Evolutionary conservation across 2,888 invertebrate genomes (phyloP).

Genomic region (Heliconius aoede): DNA sequence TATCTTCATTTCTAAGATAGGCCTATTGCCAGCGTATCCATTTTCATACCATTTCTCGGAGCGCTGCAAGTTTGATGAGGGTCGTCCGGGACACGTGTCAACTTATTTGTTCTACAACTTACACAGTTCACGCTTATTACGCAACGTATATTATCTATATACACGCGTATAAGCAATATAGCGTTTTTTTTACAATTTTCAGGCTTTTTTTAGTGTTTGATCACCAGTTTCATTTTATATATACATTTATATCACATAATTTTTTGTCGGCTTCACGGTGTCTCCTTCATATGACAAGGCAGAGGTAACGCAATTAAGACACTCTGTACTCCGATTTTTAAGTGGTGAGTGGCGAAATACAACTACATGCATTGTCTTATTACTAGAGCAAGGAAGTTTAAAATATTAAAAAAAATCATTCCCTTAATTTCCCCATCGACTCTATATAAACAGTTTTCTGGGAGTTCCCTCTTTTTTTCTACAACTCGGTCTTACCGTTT

Average conservation of each 20-base stretch:
- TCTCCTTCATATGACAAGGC: too few species aligned
- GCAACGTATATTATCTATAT: slow-evolving; percentile 10
- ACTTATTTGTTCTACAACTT: slow-evolving; percentile 67
- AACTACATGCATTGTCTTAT: not conserved
- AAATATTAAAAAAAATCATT: not conserved
- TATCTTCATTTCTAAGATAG: not conserved
- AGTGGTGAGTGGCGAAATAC: not conserved
- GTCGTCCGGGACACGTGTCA: slow-evolving; percentile 69
- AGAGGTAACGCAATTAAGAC: too few species aligned
- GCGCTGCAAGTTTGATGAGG: slow-evolving; percentile 76
- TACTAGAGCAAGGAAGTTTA: not conserved
- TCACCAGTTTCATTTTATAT: not conserved
- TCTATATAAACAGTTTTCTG: too few species aligned
- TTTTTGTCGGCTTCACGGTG: not conserved
- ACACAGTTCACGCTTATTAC: slow-evolving; percentile 41
- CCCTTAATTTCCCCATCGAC: too few species aligned
- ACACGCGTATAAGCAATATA: slow-evolving; percentile 5
- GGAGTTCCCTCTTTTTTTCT: too few species aligned
- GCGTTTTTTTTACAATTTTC: not conserved
- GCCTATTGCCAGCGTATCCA: not conserved
- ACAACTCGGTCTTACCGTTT: too few species aligned
- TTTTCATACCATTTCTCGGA: slow-evolving; percentile 32
- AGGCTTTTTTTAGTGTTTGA: not conserved
- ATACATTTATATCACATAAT: not conserved
- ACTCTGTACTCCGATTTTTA: too few species aligned